phyloP scores from a whole-genome alignment of 2,797 vertebrate genomes.

The Tarsius wallacei region DNA sequence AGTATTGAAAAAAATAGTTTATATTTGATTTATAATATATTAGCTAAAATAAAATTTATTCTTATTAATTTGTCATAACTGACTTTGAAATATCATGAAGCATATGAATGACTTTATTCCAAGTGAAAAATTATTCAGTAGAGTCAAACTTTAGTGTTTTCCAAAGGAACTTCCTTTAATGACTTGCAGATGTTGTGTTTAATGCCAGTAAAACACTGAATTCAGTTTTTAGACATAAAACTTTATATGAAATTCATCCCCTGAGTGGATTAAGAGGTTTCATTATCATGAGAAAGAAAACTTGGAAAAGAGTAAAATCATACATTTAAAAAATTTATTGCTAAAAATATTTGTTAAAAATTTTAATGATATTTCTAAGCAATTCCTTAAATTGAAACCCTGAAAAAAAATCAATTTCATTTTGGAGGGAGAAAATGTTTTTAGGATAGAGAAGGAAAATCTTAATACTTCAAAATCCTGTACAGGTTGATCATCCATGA shows the following conservation, averaged over 20 bases:
- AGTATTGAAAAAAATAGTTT: conserved; percentile 22
- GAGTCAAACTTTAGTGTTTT: conserved; percentile 47
- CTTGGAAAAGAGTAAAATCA: conserved; percentile 51
- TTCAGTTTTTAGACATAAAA: conserved; percentile 73
- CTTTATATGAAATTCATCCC: conserved; percentile 62
- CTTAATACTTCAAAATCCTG: not conserved
- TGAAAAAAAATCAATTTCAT: not conserved
- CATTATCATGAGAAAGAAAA: conserved; percentile 47
- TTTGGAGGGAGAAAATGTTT: not conserved
- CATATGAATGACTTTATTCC: conserved; percentile 56
- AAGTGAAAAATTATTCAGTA: conserved; percentile 55
- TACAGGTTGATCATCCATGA: not conserved
- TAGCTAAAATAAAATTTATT: conserved; percentile 61
- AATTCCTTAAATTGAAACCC: not conserved
- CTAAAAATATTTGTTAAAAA: conserved; percentile 68
- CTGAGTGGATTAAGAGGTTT: conserved; percentile 61
- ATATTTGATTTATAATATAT: not conserved
- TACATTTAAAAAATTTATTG: conserved; percentile 42
- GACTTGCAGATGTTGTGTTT: conserved; percentile 74
- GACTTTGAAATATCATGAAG: conserved; percentile 49
- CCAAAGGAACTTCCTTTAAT: conserved; percentile 77
- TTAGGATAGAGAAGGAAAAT: not conserved
- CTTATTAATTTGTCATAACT: conserved; percentile 44
- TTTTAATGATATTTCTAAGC: conserved; percentile 54
- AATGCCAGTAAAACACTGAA: conserved; percentile 67